Conservation (phyloP, 2,888 invertebrate species). For the Acanthosepion lycidas region DNA sequence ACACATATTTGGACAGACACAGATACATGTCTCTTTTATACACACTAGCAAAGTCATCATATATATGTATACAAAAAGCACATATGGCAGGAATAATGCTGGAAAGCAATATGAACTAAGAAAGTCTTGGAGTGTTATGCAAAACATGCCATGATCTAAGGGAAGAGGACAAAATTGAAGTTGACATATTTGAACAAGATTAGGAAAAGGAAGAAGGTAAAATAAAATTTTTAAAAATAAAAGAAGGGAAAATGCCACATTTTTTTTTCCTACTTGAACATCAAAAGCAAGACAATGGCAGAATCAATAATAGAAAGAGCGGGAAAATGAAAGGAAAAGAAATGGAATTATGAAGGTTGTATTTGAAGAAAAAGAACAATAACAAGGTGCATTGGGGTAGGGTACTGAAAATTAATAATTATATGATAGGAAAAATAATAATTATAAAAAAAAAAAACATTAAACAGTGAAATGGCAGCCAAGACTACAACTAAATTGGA, state of each 20-base stretch:
- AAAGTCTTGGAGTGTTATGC: background rate
- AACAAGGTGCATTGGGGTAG: background rate
- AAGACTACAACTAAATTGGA: conserved; percentile 38
- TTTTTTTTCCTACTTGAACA: background rate
- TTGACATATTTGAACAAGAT: background rate
- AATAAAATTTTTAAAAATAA: background rate
- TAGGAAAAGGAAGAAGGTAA: background rate
- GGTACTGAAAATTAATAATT: background rate
- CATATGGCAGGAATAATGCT: background rate
- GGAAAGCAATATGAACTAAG: background rate
- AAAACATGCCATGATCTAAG: background rate
- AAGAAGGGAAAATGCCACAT: background rate
- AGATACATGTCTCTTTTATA: background rate
- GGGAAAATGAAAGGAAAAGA: background rate
- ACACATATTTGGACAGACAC: background rate
- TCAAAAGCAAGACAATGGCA: background rate
- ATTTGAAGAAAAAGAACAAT: background rate
- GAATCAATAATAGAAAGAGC: background rate
- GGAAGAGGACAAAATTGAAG: background rate
- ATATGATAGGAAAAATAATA: background rate
- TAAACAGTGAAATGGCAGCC: conserved; percentile 23
- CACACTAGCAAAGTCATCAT: background rate
- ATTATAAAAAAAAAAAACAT: background rate
- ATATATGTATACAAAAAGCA: conserved; percentile 33
- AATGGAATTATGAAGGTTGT: background rate